Evolutionary conservation across 2,797 vertebrate genomes (phyloP), one percentile per base, ranked within the genome.

Genomic region (Propithecus perrieri): DNA sequence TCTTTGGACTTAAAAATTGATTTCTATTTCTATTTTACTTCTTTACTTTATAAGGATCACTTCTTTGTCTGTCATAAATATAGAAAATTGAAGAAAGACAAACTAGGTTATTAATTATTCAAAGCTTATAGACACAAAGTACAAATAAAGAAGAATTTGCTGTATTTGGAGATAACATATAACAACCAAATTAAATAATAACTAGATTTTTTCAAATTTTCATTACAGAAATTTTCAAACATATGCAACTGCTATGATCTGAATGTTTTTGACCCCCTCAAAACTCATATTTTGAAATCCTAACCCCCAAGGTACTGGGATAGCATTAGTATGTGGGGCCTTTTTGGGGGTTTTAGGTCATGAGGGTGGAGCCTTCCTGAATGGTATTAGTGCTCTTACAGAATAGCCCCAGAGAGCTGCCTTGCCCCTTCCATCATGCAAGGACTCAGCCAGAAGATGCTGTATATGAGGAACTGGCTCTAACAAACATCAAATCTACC

Each of bases 221-320:
- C 84, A 88, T 55, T 83, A 88, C 5, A 85, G 35, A 93, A 63
- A 72, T 78, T 89, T 91, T 87, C 81, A 80, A 94, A 79, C 43
- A 38, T 75, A 84, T n/a, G 35, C 17, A 38, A 61, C 20, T 48
- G 24, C 22, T 69, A 28, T 67, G 59, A 17, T 63, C 30, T 65
- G 20, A 67, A 84, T 65, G 22, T 53, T 50, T 53, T 18, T 67
- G 33, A 12, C 15, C 35, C 17, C 43, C 85, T 20, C 22, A 75
- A 75, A 75, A 75, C 41, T 88, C 71, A 24, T 35, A 61, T 43
- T 87, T 28, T 75, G 20, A 87, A 87, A 84, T n/a, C 41, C 33
- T 14, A 75, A 33, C 30, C 55, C 30, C 22, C 26, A 28, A 26
- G 20, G 13, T 35, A 41, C 28, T 48, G 33, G 33, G 14, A 67